These are phyloP conservation scores for Corythornis vintsioides DNA, from an alignment of 2,113 vertebrate genomes.

Conservation along the genomic window DNA sequence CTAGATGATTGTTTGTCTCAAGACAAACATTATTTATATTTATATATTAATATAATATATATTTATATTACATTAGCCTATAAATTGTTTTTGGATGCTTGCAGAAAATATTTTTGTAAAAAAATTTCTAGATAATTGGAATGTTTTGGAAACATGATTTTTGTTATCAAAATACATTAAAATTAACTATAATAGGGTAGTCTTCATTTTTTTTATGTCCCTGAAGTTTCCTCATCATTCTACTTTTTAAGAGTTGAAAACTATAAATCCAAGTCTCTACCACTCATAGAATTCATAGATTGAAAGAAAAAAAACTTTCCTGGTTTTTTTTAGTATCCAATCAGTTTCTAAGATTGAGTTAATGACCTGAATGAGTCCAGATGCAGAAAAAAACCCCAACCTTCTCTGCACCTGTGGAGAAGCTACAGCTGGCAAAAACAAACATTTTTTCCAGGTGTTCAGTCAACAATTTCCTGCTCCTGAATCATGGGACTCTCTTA, in stretches of 20 bases:
- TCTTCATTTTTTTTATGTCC: not conserved
- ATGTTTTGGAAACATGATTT: not conserved
- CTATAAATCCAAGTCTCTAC: not conserved
- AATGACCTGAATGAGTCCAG: not conserved
- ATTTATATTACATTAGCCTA: too few species aligned
- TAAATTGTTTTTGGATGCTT: too few species aligned
- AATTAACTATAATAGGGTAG: not conserved
- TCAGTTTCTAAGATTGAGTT: slow-evolving; percentile 9
- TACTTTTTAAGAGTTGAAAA: not conserved
- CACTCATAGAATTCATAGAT: not conserved
- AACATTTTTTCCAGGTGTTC: slow-evolving; percentile 57
- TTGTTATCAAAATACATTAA: not conserved
- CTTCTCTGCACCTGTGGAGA: slow-evolving; percentile 36
- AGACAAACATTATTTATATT: too few species aligned
- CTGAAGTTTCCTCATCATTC: not conserved
- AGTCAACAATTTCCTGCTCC: not conserved
- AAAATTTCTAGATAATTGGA: not conserved
- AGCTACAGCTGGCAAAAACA: slow-evolving; percentile 44
- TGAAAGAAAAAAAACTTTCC: not conserved
- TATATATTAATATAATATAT: too few species aligned
- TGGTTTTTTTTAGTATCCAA: not conserved
- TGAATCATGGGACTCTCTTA: not conserved
- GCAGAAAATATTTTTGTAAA: not conserved
- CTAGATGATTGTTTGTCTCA: too few species aligned
- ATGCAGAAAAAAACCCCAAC: not conserved